Evolutionary conservation across 2,113 vertebrate genomes (phyloP), one percentile per base, ranked within the genome.

Genomic region (Heterochromis multidens): DNA sequence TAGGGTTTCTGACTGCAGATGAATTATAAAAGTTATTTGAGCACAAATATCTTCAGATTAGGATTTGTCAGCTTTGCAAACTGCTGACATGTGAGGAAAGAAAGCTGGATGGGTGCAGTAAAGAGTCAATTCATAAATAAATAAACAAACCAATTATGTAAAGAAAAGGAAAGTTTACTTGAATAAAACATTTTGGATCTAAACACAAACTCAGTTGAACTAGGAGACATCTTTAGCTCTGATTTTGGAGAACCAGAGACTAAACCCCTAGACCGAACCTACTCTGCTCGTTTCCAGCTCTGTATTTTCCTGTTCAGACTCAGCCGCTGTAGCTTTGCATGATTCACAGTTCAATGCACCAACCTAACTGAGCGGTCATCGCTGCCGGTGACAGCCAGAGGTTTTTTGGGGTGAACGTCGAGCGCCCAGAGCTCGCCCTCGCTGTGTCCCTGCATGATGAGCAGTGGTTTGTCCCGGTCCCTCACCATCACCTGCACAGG

Each of bases 361-460:
- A n/a, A 98, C 98, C 98, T 95, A 90, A 99, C 97, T 1, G 98
- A 99, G 59, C 97, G 97, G 94, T 99, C 98, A 0, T 99, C 98
- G 1, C 98, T 99, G 89, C 98, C 98, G 0, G 98, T 98, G 82
- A 99, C 98, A 0, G 97, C 98, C 90, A 99, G 94, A 2, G 97
- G 97, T 85, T 99, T 98, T 94, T 98, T 99, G 83, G 98, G 98
- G 81, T 99, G 98, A 54, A 98, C 93, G 0, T 97, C 97, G 91
- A 99, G 94, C 12, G 97, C 98, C 98, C 98, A 99, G 87, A 99
- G 98, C 84, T 99, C 98, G 1, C 98, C 98, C 89, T 99, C 98
- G 2, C 98, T 97, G 93, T 99, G 98, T n/a, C 98, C 98, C 93
- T 99, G 98, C 95, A 99, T 98, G 87, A 99, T 88, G 2, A 93